Percentiles rank a stretch among this genome's conserved stretches.
Conservation (phyloP, 2,797 vertebrate species). For the Champsocephalus gunnari region DNA sequence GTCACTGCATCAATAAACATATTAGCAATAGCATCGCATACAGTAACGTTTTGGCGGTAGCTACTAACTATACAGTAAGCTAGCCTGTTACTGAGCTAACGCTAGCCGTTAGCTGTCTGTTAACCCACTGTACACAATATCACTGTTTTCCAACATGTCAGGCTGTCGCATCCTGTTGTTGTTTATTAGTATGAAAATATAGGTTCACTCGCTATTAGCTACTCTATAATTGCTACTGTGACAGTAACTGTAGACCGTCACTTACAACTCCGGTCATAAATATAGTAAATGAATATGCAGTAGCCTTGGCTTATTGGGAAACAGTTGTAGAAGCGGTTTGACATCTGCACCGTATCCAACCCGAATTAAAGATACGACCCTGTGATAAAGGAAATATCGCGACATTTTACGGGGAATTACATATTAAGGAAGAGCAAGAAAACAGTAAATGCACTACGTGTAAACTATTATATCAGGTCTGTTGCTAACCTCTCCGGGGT, state of each 20-base stretch:
- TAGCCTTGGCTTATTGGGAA: not conserved
- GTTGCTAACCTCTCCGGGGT: constrained; percentile 54
- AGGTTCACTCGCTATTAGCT: not conserved
- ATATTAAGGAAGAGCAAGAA: not conserved
- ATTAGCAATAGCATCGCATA: not conserved
- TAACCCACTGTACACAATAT: no score
- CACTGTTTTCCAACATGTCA: not conserved
- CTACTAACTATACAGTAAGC: not conserved
- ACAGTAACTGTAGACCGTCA: not conserved
- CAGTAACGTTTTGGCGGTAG: not conserved
- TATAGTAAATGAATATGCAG: no score
- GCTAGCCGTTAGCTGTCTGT: not conserved
- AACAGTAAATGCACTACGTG: not conserved
- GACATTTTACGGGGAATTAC: not conserved
- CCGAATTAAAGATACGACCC: not conserved
- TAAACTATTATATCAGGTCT: not conserved
- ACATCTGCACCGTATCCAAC: no score
- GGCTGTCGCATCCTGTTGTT: not conserved
- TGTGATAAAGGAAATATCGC: not conserved
- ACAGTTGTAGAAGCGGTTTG: not conserved
- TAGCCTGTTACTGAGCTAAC: not conserved
- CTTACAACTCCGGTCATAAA: not conserved
- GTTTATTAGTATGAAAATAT: not conserved
- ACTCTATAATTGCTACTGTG: not conserved
- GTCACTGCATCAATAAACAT: not conserved